phyloP scores from a whole-genome alignment of 2,113 vertebrate species.

The Uria aalge region DNA sequence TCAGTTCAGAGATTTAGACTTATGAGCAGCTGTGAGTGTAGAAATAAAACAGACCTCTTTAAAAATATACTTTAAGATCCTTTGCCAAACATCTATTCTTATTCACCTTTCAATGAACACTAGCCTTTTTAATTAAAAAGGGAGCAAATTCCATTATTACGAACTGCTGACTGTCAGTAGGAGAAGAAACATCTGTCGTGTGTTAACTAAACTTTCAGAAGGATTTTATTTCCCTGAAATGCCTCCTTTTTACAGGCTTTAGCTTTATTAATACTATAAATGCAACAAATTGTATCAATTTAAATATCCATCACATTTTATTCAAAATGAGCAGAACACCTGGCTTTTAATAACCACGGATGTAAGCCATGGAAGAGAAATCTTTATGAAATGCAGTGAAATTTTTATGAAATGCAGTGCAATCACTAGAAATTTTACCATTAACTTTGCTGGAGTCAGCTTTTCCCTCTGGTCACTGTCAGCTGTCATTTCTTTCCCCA shows the following conservation, averaged over 20 bases:
- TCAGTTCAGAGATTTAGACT: neutral
- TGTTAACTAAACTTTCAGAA: neutral
- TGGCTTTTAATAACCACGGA: neutral
- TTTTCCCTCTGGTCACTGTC: neutral
- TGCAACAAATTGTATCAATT: neutral
- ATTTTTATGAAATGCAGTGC: neutral
- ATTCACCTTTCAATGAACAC: neutral
- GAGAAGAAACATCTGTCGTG: constrained; percentile 42
- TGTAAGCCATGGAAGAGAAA: neutral
- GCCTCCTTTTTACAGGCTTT: neutral
- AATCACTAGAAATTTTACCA: neutral
- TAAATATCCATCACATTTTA: neutral
- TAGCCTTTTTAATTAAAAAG: constrained; percentile 40
- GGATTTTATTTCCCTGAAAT: neutral
- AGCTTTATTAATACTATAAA: constrained; percentile 27
- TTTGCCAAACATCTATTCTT: constrained; percentile 28
- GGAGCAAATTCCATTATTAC: constrained; percentile 37
- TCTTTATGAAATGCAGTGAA: neutral
- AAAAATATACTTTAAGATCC: constrained; percentile 4
- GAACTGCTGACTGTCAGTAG: constrained; percentile 36
- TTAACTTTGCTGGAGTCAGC: neutral
- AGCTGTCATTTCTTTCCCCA: neutral
- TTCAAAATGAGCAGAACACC: neutral
- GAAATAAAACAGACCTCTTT: constrained; percentile 18
- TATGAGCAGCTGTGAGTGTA: neutral